These are phyloP conservation scores for Brachionus asplanchnoidis DNA, from an alignment of 1,140 invertebrate genomes.

Conservation along the genomic window DNA sequence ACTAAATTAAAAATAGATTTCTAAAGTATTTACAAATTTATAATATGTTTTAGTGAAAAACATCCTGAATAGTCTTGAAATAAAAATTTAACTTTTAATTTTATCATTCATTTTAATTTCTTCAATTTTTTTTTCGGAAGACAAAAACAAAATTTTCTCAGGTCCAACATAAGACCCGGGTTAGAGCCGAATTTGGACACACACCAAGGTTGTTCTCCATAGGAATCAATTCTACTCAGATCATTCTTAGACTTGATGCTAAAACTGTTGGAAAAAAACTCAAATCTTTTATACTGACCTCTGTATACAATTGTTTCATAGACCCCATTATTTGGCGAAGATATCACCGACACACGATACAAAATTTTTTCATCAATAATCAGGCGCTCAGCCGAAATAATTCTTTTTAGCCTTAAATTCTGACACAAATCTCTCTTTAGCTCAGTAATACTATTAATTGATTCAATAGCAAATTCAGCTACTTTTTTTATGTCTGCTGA, in stretches of 20 bases:
- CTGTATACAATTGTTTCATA: slow-evolving; percentile 71
- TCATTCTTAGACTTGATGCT: slow-evolving; percentile 65
- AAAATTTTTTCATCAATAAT: slow-evolving; percentile 62
- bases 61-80: no score
- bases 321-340: slow-evolving; percentile 68
- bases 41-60: not conserved
- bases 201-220: slow-evolving; percentile 58
- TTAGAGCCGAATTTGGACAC: not conserved
- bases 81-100: no score
- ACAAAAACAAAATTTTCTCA: slow-evolving; percentile 38
- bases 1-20: no score
- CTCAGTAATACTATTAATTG: slow-evolving; percentile 65
- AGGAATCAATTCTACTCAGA: slow-evolving; percentile 80
- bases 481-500: slow-evolving; percentile 54
- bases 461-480: slow-evolving; percentile 61
- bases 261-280: slow-evolving; percentile 60
- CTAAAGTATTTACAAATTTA: no score
- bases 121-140: not conserved
- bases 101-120: no score
- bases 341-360: slow-evolving; percentile 73
- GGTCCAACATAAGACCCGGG: not conserved
- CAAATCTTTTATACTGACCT: slow-evolving; percentile 50
- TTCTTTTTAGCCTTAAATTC: slow-evolving; percentile 60
- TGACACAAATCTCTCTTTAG: slow-evolving; percentile 64
- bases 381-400: slow-evolving; percentile 67